Evolutionary conservation across 35 echinoderm and acorn worm species (phyloP).

Genomic region (Amphiura filiformis): DNA sequence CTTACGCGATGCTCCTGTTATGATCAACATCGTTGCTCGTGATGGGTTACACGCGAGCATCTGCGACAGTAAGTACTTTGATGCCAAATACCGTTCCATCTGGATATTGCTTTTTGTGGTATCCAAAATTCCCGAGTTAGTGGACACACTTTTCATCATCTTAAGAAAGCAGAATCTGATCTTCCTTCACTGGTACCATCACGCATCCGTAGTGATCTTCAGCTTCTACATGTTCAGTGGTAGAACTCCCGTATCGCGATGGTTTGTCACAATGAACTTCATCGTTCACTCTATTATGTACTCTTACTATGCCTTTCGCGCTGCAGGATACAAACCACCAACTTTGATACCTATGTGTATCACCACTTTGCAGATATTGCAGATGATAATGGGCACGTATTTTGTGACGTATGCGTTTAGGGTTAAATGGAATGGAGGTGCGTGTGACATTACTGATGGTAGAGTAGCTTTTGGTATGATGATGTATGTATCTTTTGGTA

Average conservation of each 20-base stretch:
- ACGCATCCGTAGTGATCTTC: conserved; percentile 78
- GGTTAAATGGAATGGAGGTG: conserved; percentile 15
- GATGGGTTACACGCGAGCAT: conserved; percentile 67
- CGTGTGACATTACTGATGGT: conserved; percentile 32
- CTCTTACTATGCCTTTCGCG: conserved; percentile 76
- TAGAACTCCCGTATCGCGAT: conserved; percentile 49
- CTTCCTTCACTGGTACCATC: conserved; percentile 96
- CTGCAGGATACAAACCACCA: conserved; percentile 56
- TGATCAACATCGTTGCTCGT: conserved; percentile 15
- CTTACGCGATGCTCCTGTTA: conserved; percentile 32
- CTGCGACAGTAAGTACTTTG: conserved; percentile 71
- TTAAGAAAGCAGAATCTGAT: conserved; percentile 93
- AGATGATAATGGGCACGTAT: conserved; percentile 88
- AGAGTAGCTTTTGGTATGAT: conserved; percentile 48
- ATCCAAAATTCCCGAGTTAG: conserved; percentile 85
- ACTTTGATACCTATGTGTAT: conserved; percentile 63
- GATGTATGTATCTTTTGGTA: conserved; percentile 75
- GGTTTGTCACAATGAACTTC: conserved; percentile 88
- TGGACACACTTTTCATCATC: conserved; percentile 84
- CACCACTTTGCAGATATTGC: conserved; percentile 73
- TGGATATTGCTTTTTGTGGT: conserved; percentile 75
- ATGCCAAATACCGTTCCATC: conserved; percentile 46
- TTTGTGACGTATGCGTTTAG: conserved; percentile 47
- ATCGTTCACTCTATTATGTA: conserved; percentile 90
- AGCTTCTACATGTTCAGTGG: conserved; percentile 53